These are phyloP conservation scores for Arctocebus calabarensis DNA, from an alignment of 2,797 vertebrate species.

Conservation along the genomic window DNA sequence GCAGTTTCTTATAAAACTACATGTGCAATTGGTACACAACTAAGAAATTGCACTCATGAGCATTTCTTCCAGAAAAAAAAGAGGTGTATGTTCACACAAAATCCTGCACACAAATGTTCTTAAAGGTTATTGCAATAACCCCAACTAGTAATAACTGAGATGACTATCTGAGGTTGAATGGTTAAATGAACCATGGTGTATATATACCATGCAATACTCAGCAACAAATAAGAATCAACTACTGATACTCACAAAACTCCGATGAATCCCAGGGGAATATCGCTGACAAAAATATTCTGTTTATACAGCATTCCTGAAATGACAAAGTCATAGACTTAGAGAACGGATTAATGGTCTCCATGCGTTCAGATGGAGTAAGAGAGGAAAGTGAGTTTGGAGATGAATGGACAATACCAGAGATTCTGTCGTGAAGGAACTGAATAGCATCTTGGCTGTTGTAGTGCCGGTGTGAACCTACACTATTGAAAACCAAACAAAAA, in stretches of 20 bases:
- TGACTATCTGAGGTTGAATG: neutral
- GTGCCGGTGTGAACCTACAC: neutral
- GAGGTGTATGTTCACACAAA: neutral
- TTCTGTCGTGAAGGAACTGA: neutral
- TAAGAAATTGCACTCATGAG: neutral
- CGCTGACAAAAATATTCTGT: neutral
- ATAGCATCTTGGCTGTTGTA: neutral
- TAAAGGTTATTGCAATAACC: neutral
- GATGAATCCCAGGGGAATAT: neutral
- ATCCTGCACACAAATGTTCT: neutral
- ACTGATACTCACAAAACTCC: neutral
- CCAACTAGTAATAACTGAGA: neutral
- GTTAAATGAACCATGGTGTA: neutral
- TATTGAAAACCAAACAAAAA: slow-evolving; percentile 13
- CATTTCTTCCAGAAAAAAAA: neutral
- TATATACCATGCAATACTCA: neutral
- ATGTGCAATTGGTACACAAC: neutral
- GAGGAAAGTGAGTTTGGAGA: neutral
- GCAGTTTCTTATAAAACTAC: neutral
- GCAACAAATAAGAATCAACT: neutral
- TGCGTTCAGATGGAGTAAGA: neutral
- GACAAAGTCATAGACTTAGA: neutral
- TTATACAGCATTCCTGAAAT: neutral
- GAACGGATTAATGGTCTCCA: neutral
- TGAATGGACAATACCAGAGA: neutral